Evolutionary conservation across 2,888 invertebrate genomes (phyloP).

Genomic region (Himalopsyche kuldschensis): DNA sequence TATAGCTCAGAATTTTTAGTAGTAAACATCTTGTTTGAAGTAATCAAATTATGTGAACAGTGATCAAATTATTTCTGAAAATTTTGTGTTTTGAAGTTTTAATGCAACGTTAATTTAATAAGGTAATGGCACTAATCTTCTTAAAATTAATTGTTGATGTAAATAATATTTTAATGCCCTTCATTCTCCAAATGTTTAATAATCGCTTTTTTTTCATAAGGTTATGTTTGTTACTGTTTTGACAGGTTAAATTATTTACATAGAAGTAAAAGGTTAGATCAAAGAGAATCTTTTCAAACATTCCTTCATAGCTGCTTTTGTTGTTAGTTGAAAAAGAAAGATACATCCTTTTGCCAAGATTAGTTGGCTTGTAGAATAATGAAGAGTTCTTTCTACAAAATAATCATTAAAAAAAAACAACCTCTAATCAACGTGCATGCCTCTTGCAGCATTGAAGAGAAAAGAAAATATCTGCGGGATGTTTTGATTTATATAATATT

Average conservation of each 20-base stretch:
- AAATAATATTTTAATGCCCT: not conserved
- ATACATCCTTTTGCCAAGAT: not conserved
- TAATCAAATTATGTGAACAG: no score
- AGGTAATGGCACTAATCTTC: no score
- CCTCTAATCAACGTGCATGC: not conserved
- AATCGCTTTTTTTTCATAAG: not conserved
- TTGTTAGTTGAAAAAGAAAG: not conserved
- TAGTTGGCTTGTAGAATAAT: not conserved
- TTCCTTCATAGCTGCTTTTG: not conserved
- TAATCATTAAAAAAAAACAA: not conserved
- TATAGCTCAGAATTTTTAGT: no score
- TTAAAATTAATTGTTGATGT: not conserved
- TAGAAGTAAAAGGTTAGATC: not conserved
- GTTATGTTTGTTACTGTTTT: not conserved
- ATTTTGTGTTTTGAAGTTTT: no score
- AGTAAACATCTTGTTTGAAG: no score
- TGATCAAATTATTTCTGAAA: no score
- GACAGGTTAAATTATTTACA: not conserved
- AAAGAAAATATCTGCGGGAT: not conserved
- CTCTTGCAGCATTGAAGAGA: not conserved
- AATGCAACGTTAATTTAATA: no score
- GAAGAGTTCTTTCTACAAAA: not conserved
- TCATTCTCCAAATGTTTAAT: not conserved
- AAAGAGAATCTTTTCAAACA: not conserved
- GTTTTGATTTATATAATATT: not conserved